Evolutionary conservation across 2,797 vertebrate species (phyloP).

Genomic region (Telmatherina bonti): DNA sequence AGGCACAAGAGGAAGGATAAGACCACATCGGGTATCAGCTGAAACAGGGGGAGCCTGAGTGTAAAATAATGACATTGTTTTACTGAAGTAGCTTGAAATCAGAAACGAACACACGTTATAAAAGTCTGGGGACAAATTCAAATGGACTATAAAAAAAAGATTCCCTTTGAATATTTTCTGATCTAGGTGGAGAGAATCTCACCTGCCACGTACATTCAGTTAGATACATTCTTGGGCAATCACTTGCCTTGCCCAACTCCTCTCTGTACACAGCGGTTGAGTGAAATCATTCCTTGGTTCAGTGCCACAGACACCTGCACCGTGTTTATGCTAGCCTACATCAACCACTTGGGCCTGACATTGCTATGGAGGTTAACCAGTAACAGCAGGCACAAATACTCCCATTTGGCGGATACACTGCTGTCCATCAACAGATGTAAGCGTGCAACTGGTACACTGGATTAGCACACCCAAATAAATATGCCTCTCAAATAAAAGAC

Average conservation of each 20-base stretch:
- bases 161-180: background rate
- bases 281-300: constrained; percentile 59
- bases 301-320: constrained; percentile 49
- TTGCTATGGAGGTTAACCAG: constrained; percentile 46
- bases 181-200: background rate
- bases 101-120: constrained; percentile 5
- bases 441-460: constrained; percentile 3
- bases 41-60: constrained; percentile 27
- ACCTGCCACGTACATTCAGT: constrained; percentile 1
- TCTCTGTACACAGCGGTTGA: constrained; percentile 18
- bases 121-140: constrained; percentile 19
- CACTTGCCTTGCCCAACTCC: constrained; percentile 30
- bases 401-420: constrained; percentile 32
- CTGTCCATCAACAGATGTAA: constrained; percentile 41
- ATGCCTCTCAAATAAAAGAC: constrained; percentile 37
- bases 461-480: constrained; percentile 36
- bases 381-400: constrained; percentile 44
- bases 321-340: constrained; percentile 56
- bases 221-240: constrained; percentile 5
- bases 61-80: constrained; percentile 38
- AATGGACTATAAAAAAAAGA: constrained; percentile 6
- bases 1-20: constrained; percentile 9
- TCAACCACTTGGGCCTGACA: constrained; percentile 41
- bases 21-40: constrained; percentile 53
- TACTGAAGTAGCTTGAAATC: constrained; percentile 7